Conservation (phyloP, 2,888 invertebrate genomes). For the Rhopalosiphum nymphaeae region DNA sequence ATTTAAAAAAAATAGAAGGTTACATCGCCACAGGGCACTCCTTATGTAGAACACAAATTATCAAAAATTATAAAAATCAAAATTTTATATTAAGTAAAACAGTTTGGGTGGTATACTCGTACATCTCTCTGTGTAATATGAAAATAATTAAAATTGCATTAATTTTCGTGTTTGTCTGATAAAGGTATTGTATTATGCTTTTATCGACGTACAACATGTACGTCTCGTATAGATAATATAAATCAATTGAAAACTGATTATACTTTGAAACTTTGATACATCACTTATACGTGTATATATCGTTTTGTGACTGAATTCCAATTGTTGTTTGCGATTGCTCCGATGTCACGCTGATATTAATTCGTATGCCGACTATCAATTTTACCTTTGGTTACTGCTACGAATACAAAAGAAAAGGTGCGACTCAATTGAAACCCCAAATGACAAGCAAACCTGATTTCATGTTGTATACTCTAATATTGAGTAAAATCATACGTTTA, state of each 20-base stretch:
- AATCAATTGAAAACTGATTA: neutral
- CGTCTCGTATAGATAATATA: neutral
- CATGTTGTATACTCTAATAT: neutral
- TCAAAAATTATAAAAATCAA: too few species aligned
- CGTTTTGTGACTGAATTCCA: neutral
- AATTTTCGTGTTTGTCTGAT: neutral
- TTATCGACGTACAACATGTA: neutral
- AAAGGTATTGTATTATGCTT: neutral
- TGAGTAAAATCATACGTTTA: neutral
- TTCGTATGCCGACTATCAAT: neutral
- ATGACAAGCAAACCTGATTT: neutral
- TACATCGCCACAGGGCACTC: too few species aligned
- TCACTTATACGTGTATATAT: neutral
- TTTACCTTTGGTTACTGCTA: slow-evolving; percentile 4
- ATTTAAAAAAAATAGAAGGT: too few species aligned
- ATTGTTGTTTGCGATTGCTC: neutral
- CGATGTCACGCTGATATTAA: neutral
- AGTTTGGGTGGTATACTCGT: too few species aligned
- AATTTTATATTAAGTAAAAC: too few species aligned
- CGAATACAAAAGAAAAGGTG: neutral
- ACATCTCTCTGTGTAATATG: neutral
- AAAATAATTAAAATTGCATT: neutral
- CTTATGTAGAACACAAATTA: too few species aligned
- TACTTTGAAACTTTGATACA: neutral
- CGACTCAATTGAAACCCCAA: neutral